Evolutionary conservation across 2,797 vertebrate genomes (phyloP).

Genomic region (Xenopus petersii): DNA sequence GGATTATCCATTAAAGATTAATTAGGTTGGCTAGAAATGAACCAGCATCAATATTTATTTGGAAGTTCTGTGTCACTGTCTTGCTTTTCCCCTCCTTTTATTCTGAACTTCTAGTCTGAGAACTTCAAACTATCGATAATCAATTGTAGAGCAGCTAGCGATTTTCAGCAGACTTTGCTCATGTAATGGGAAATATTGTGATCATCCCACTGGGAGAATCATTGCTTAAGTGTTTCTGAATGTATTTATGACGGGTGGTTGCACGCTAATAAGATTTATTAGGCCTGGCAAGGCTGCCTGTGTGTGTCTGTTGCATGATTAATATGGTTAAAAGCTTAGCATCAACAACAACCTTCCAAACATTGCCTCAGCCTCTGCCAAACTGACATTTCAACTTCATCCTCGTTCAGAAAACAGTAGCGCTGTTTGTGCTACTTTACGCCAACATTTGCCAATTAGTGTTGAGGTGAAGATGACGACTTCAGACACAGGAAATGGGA

Average conservation of each 20-base stretch:
- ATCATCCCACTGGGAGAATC: conserved; percentile 45
- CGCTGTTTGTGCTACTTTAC: conserved; percentile 40
- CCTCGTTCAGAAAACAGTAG: conserved; percentile 53
- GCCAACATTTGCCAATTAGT: conserved; percentile 22
- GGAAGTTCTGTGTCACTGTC: conserved; percentile 7
- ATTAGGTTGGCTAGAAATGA: conserved; percentile 20
- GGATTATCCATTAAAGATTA: conserved; percentile 31
- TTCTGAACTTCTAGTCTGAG: not conserved
- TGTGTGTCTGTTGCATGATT: conserved; percentile 57
- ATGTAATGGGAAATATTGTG: conserved; percentile 47
- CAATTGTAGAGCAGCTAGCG: conserved; percentile 1
- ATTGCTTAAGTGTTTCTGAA: conserved; percentile 57
- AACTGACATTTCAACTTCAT: conserved; percentile 46
- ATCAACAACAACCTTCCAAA: conserved; percentile 55
- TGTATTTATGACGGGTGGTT: conserved; percentile 57
- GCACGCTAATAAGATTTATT: conserved; percentile 53
- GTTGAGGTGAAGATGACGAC: not conserved
- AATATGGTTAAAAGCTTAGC: conserved; percentile 51
- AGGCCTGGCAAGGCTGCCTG: conserved; percentile 46
- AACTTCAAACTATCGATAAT: conserved; percentile 14
- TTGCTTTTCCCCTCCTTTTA: not conserved
- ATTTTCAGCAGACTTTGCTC: conserved; percentile 30
- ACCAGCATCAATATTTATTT: conserved; percentile 30
- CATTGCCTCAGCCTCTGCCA: conserved; percentile 53
- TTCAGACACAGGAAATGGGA: not conserved